A percentile compares a stretch with the other conserved stretches of the same genome.
Conservation (phyloP, 1,140 invertebrate genomes). For the Limonius californicus region DNA sequence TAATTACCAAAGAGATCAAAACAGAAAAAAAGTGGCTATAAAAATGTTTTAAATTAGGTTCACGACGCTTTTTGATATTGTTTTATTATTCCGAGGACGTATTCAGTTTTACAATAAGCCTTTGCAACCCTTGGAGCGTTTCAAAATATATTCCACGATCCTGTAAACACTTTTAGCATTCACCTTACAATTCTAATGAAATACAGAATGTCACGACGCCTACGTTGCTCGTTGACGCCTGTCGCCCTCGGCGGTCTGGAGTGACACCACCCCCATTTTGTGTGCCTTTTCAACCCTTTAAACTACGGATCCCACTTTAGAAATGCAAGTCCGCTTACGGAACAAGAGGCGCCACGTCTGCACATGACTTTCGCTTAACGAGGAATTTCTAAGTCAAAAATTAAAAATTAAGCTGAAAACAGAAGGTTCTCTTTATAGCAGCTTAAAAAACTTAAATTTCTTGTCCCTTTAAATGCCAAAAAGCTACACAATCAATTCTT, state of each 20-base stretch:
- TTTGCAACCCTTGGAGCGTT: not conserved
- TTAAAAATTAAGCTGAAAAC: no score
- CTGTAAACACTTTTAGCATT: conserved; percentile 15
- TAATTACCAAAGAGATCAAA: no score
- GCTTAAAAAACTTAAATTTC: no score
- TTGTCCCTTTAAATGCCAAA: no score
- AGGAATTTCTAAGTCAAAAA: not conserved
- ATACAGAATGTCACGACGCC: conserved; percentile 12
- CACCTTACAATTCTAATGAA: conserved; percentile 13
- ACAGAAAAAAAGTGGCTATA: no score
- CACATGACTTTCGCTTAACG: not conserved
- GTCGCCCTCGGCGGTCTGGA: conserved; percentile 10
- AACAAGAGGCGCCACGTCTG: not conserved
- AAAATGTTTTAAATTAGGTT: not conserved
- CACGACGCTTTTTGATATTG: conserved; percentile 2
- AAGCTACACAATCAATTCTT: no score
- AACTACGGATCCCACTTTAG: conserved; percentile 3
- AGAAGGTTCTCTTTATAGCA: no score
- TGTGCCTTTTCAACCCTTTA: conserved; percentile 12
- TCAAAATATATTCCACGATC: conserved; percentile 13
- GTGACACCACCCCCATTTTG: not conserved
- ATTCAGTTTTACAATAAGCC: conserved; percentile 1
- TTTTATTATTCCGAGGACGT: conserved; percentile 5
- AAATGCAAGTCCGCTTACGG: not conserved
- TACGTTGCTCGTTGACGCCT: conserved; percentile 8